Base-by-base conservation (phyloP, 2,113 vertebrate genomes). In the Spea bombifrons region DNA sequence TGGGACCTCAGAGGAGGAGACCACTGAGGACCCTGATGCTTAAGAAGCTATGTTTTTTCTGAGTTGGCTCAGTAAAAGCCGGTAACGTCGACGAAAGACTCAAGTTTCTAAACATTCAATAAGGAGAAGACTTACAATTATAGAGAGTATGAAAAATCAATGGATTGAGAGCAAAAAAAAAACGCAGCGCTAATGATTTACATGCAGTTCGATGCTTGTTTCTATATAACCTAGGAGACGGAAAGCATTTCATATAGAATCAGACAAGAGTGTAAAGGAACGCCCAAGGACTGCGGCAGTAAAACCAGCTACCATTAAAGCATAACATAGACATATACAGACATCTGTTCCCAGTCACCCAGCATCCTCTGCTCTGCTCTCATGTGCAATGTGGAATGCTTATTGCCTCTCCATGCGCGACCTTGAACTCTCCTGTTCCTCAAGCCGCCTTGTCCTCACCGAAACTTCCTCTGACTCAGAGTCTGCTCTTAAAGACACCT, bases 331-430 rank as follows among this genome's bases (percentile, higher is more conserved):
- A 59, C 75, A 50, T 66, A 64, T 78, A 52, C 17, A 78, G 59
- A 78, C 76, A 78, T 78, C 76, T 78, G 76, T 78, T 78, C 76
- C 76, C 57, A 65, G 76, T 78, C 76, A 78, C 67, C 67, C 59
- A 16, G 59, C 59, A 72, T 78, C 63, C 68, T 63, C 17, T 9
- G 59, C 47, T 71, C 69, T 71, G 49, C 45, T 72, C 61, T 71
- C 68, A 78, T 72, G 61, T 78, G 72, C 10, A 48, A 17, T 71
- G 48, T 47, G 69, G 13, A 47, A 68, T 65, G 59, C 64, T 61
- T 64, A 66, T 53, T 70, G 49, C 48, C 76, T 61, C 75, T 78
- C 76, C 53, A 61, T 76, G 68, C 61, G 55, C 72, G 76, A 78
- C 76, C 76, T 71, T 57, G 4, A 71, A 30, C 49, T 66, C 59